A percentile compares a stretch with the other conserved stretches of the same genome.
phyloP scores from a whole-genome alignment of 2,113 vertebrate species.

The Aplodontia rufa region DNA sequence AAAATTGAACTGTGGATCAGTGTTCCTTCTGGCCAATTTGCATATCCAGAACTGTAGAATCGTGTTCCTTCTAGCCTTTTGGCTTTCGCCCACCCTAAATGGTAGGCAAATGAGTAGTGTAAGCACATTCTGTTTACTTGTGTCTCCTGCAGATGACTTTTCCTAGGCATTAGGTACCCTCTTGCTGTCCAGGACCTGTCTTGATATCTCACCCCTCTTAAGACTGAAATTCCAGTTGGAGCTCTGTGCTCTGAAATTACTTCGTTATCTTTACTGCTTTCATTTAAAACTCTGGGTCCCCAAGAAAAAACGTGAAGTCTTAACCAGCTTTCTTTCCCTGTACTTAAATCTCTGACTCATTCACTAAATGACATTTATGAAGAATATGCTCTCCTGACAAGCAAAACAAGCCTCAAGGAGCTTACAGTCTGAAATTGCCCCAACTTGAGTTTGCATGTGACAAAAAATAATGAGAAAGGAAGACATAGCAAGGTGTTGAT shows the following conservation, averaged over 20 bases:
- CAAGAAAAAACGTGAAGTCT: background rate
- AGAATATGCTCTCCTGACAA: background rate
- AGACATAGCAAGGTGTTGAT: background rate
- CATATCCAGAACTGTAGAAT: background rate
- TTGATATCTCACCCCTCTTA: background rate
- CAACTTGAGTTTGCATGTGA: background rate
- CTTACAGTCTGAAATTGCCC: background rate
- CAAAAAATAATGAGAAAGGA: conserved; percentile 1
- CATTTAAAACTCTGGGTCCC: background rate
- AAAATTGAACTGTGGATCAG: background rate
- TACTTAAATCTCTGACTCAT: conserved; percentile 4
- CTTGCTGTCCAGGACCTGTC: background rate
- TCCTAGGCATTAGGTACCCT: background rate
- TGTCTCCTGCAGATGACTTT: background rate
- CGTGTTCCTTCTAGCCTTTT: background rate
- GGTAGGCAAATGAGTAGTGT: background rate
- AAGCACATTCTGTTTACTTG: background rate
- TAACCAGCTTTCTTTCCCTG: background rate
- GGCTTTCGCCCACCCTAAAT: background rate
- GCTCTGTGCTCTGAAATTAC: background rate
- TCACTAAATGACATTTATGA: background rate
- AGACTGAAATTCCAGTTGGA: background rate
- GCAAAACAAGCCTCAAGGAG: background rate
- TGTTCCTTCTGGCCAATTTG: conserved; percentile 19
- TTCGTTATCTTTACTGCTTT: background rate